Evolutionary conservation across 2,888 invertebrate species (phyloP).

Genomic region (Zaprionus lineosus): DNA sequence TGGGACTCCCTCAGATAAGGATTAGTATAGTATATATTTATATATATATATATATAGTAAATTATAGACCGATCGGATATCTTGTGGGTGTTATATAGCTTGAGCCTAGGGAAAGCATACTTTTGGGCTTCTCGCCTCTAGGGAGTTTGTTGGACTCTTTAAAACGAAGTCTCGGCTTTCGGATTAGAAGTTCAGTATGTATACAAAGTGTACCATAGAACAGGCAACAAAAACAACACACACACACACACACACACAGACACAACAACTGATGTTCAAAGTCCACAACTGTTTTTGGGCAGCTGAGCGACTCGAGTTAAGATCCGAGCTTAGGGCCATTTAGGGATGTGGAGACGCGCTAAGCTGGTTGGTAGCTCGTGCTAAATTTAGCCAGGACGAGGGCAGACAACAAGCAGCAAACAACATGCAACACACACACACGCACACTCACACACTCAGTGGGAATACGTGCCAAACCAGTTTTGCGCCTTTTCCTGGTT

Average conservation of each 20-base stretch:
- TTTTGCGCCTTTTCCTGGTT: constrained; percentile 63
- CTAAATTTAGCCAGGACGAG: constrained; percentile 59
- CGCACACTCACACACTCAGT: background rate
- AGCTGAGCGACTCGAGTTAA: constrained; percentile 19
- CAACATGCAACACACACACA: constrained; percentile 11
- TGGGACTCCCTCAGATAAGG: too few relatives aligned
- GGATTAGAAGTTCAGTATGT: too few relatives aligned
- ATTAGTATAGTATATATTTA: too few relatives aligned
- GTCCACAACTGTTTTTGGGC: constrained; percentile 56
- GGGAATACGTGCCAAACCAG: constrained; percentile 38
- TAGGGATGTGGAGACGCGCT: constrained; percentile 20
- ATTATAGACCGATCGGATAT: too few relatives aligned
- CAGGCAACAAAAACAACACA: background rate
- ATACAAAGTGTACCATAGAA: background rate
- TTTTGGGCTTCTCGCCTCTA: too few relatives aligned
- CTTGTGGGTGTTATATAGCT: too few relatives aligned
- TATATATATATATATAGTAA: constrained; percentile 2
- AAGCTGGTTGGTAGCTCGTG: constrained; percentile 43
- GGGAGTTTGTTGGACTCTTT: too few relatives aligned
- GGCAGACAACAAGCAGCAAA: constrained; percentile 14
- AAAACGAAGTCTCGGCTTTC: too few relatives aligned
- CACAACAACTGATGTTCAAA: constrained; percentile 40
- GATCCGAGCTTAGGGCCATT: constrained; percentile 31
- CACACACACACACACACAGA: too few relatives aligned
- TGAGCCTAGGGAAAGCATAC: too few relatives aligned